Percentiles rank a stretch among this genome's conserved stretches.
Conservation (phyloP, 2,113 vertebrate genomes). For the Ptychochromis oligacanthus region DNA sequence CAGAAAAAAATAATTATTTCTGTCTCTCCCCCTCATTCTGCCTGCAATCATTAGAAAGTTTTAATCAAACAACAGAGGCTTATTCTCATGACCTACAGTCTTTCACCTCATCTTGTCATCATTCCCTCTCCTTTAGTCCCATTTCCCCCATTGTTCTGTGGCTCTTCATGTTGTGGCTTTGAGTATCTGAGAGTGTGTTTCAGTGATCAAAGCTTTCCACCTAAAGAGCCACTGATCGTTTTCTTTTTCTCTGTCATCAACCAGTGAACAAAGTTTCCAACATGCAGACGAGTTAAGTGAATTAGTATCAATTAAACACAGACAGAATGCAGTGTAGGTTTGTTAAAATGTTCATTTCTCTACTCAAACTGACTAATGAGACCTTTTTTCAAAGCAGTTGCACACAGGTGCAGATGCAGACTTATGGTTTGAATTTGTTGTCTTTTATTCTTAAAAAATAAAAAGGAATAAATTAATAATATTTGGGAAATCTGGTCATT, state of each 20-base stretch:
- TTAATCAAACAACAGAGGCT: conserved; percentile 78
- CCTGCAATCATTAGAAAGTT: conserved; percentile 74
- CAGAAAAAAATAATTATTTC: conserved; percentile 24
- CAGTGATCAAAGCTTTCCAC: conserved; percentile 75
- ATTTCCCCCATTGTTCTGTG: conserved; percentile 27
- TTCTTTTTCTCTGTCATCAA: conserved; percentile 20
- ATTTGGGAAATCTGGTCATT: background rate
- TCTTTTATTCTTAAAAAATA: background rate
- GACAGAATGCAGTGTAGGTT: conserved; percentile 21
- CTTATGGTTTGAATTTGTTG: background rate
- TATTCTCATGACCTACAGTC: conserved; percentile 64
- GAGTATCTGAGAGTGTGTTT: conserved; percentile 21
- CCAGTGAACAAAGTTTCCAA: conserved; percentile 42
- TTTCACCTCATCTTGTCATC: conserved; percentile 64
- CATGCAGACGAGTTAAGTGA: conserved; percentile 27
- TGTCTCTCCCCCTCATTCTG: conserved; percentile 34
- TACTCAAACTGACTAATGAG: conserved; percentile 23
- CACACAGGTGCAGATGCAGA: background rate
- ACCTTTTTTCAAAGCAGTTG: conserved; percentile 15
- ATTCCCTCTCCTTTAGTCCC: conserved; percentile 43
- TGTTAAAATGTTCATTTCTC: conserved; percentile 29
- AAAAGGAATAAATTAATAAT: no score
- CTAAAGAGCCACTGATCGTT: conserved; percentile 65
- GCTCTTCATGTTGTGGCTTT: conserved; percentile 46
- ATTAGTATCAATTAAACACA: conserved; percentile 48